These are phyloP conservation scores for Cephus cinctus DNA, from an alignment of 1,140 invertebrate species.

Conservation along the genomic window DNA sequence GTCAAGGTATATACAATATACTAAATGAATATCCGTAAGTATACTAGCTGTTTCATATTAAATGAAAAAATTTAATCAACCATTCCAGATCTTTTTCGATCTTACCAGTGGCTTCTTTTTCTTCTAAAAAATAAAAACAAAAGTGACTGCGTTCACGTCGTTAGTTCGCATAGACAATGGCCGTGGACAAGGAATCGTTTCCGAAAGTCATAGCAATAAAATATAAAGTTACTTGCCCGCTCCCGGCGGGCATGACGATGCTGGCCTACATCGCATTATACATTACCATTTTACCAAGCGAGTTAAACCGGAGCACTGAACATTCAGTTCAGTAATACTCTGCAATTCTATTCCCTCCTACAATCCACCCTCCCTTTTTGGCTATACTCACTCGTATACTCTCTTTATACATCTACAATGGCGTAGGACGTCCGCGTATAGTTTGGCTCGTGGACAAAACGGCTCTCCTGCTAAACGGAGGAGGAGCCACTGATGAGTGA, in stretches of 20 bases:
- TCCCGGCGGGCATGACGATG: slow-evolving; percentile 10
- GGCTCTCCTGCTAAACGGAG: not conserved
- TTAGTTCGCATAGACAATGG: too few relatives aligned
- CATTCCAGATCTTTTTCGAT: too few relatives aligned
- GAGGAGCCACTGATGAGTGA: not conserved
- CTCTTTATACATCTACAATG: not conserved
- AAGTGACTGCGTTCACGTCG: too few relatives aligned
- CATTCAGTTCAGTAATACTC: slow-evolving; percentile 9
- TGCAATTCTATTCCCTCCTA: not conserved
- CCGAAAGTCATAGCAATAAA: slow-evolving; percentile 15
- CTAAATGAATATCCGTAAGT: too few relatives aligned
- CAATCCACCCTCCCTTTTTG: not conserved
- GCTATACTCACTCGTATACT: not conserved
- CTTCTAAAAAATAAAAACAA: too few relatives aligned
- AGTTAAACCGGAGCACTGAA: slow-evolving; percentile 11
- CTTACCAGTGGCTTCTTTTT: too few relatives aligned
- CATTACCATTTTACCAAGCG: slow-evolving; percentile 12
- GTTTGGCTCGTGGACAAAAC: slow-evolving; percentile 13
- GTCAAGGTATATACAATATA: too few relatives aligned
- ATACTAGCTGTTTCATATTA: too few relatives aligned
- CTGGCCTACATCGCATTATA: slow-evolving; percentile 15
- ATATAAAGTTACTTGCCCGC: slow-evolving; percentile 12
- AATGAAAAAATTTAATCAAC: too few relatives aligned
- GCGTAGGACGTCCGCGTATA: not conserved
- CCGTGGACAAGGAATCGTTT: slow-evolving; percentile 11